Base-by-base conservation (phyloP, 2,113 vertebrate genomes). In the Callocephalon fimbriatum region DNA sequence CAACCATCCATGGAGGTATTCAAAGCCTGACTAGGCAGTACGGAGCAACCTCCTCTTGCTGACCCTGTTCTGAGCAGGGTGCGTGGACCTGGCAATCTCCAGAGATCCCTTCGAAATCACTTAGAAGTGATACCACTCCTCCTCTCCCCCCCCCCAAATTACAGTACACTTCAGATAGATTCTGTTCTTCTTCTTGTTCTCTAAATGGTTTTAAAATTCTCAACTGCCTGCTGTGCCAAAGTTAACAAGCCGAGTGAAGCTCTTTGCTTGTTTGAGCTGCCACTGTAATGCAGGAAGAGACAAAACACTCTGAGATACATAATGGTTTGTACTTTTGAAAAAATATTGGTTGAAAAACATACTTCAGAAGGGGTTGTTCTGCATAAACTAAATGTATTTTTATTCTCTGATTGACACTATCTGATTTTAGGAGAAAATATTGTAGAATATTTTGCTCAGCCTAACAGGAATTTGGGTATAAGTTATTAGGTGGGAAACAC, bases 221-320 rank as follows among this genome's bases (percentile, higher is more conserved):
- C 44, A 58, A 3, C 44, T 90, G 65, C 50, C 53, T 92, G 54
- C 91, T 59, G 59, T 82, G 95, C 59, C 59, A 53, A 95, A 86
- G 67, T 93, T 90, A 93, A 93, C 78, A 80, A 90, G 79, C 71
- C 88, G 92, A 90, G 95, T 95, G 65, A 90, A 93, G 75, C 53
- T 73, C 68, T 92, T 92, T 73, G 73, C 47, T 88, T 77, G 56
- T 91, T 90, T 94, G 54, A 90, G 73, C 79, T 96, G 75, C 84
- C 84, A 50, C 45, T 90, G 59, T 58, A 68, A 71, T 74, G 58
- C 26, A 85, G 54, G 50, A 93, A 82, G 67, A 92, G 76, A 76
- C 70, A 88, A 73, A 88, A 86, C 12, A 61, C 66, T 67, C 56
- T 77, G 71, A 88, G 85, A 91, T 90, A 77, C 81, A 50, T 67